phyloP scores from a whole-genome alignment of 2,888 invertebrate genomes.

The Euproctis similis region DNA sequence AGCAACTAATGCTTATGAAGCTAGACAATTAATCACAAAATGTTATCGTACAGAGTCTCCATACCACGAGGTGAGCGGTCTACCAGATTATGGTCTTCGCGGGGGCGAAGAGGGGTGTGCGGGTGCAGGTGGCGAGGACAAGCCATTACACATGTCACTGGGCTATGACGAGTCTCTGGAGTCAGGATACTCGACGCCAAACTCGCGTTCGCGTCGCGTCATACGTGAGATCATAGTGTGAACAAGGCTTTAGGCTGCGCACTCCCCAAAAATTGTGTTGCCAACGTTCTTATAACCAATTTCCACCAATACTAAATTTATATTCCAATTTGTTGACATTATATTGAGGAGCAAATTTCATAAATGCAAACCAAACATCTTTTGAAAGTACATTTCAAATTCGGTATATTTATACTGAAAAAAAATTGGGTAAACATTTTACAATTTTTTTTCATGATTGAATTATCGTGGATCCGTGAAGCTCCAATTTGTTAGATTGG shows the following conservation, averaged over 20 bases:
- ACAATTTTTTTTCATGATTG: too few species aligned
- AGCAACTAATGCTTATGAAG: not conserved
- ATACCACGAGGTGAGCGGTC: conserved; percentile 94
- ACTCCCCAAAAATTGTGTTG: not conserved
- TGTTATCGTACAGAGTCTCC: conserved; percentile 82
- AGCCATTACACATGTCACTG: conserved; percentile 90
- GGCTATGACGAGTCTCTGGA: conserved; percentile 95
- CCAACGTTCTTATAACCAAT: too few species aligned
- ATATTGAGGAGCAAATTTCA: too few species aligned
- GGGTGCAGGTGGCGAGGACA: conserved; percentile 81
- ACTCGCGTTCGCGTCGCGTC: conserved; percentile 92
- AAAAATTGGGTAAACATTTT: too few species aligned
- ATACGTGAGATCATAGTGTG: conserved; percentile 96
- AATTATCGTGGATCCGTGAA: too few species aligned
- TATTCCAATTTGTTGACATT: too few species aligned
- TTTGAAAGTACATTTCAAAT: too few species aligned
- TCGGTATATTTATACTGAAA: too few species aligned
- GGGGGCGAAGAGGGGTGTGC: conserved; percentile 82
- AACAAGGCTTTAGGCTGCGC: conserved; percentile 31
- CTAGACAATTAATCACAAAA: too few species aligned
- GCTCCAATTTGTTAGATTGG: too few species aligned
- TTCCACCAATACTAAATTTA: too few species aligned
- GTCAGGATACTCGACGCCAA: conserved; percentile 95
- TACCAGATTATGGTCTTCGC: conserved; percentile 86
- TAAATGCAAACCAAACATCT: too few species aligned